Conservation (phyloP, 2,113 vertebrate genomes). For the Alectura lathami region DNA sequence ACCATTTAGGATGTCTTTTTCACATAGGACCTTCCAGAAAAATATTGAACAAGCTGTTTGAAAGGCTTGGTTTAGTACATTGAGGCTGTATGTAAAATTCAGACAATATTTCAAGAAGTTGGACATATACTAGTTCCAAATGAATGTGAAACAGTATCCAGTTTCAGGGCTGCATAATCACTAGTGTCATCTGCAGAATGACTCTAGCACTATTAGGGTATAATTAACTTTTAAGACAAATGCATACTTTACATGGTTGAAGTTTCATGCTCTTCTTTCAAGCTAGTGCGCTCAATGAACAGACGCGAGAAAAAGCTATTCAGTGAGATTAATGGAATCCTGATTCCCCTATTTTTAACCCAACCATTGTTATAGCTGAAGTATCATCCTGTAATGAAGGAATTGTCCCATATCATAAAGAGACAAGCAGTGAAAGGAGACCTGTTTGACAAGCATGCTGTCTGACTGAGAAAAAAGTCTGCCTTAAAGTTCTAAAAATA, state of each 20-base stretch:
- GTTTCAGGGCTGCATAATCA: background rate
- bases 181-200: background rate
- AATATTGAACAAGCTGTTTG: background rate
- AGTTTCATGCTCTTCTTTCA: background rate
- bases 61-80: background rate
- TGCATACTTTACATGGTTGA: background rate
- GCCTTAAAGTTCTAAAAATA: background rate
- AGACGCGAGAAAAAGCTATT: background rate
- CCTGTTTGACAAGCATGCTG: background rate
- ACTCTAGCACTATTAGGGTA: accelerated
- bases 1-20: background rate
- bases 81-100: background rate
- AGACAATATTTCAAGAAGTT: background rate
- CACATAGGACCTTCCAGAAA: background rate
- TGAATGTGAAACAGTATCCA: background rate
- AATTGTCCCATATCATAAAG: background rate
- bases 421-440: background rate
- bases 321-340: background rate
- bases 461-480: background rate
- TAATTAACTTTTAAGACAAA: background rate
- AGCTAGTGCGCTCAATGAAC: background rate
- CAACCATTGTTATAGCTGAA: background rate
- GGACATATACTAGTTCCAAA: background rate
- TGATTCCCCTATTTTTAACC: background rate
- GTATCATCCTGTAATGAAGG: background rate